Conservation (phyloP, 2,113 vertebrate species). For the Sapayoa aenigma region DNA sequence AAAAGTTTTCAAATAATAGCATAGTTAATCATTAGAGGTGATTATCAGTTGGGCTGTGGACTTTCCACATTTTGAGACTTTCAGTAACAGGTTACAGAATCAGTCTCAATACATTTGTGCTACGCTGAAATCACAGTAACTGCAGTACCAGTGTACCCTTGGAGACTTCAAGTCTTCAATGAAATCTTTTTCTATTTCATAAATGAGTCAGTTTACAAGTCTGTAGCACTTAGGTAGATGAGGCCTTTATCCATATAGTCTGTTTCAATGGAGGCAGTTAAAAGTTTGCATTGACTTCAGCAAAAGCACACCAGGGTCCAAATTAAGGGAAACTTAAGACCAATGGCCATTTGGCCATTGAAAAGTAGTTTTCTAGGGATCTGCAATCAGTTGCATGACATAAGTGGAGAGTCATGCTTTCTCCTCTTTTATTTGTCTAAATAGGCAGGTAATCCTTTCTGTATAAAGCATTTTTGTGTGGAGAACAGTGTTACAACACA, state of each 20-base stretch:
- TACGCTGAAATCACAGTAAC: not conserved
- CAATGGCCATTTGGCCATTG: not conserved
- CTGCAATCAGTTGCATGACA: not conserved
- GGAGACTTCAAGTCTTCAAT: not conserved
- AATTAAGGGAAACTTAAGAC: not conserved
- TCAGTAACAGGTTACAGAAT: not conserved
- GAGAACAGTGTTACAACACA: not conserved
- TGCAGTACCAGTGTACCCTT: not conserved
- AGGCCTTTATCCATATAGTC: not conserved
- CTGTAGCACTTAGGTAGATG: accelerated
- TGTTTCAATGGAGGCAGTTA: not conserved
- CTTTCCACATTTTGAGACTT: not conserved
- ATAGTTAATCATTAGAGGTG: not conserved
- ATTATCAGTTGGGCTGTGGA: not conserved
- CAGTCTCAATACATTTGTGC: not conserved
- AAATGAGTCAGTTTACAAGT: not conserved
- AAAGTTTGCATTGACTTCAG: not conserved
- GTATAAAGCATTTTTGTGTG: not conserved
- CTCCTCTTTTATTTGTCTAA: not conserved
- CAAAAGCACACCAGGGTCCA: not conserved
- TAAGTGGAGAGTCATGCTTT: not conserved
- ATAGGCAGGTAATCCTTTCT: not conserved
- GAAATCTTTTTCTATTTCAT: not conserved
- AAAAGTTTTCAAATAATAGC: not conserved
- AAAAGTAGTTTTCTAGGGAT: not conserved